Evolutionary conservation across 92 coral and sea anemone genomes (phyloP), one percentile per base, ranked within the genome.

Genomic region (Porites evermanni): DNA sequence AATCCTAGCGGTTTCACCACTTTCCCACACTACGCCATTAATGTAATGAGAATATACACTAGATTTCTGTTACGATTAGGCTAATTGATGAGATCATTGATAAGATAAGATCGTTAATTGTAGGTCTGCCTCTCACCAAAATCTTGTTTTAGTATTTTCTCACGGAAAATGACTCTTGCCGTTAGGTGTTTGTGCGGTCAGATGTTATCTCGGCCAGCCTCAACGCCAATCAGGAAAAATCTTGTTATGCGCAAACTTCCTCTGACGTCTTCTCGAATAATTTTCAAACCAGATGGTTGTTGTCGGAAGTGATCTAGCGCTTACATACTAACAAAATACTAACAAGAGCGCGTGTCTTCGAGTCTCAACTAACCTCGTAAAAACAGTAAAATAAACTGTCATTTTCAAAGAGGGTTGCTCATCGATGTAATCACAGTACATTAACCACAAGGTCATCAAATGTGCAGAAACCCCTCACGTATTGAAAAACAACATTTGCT

Each of bases 21-120:
- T 83, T 83, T 73, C 80, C 80, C 80, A 71, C 79, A 82, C 70
- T 82, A 61, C 70, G 53, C 87, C 74, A 63, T 70, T 70, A 59
- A 72, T 70, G 77, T 81, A 81, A 81, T 74, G 80, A 74, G 87
- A 83, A 74, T 83, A 72, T 74, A 83, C 87, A 83, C 80, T 83
- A 74, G 80, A 83, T 61, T 64, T 83, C n/a, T 65, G 64, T 72
- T 64, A 64, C 61, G 87, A 83, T 73, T 71, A 83, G 64, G 52
- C 74, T 83, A 74, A 83, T 83, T 80, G 91, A 87, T 82, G 78
- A 72, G 91, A 81, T 87, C 11, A 52, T 13, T 14, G 81, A 87
- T 86, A 87, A 87, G 91, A 87, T 87, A 81, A 66, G 79, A 68
- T 20, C 74, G 69, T 20, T 87, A 81, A 81, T 81, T 87, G 80